Evolutionary conservation across 2,797 vertebrate species (phyloP), one percentile per base, ranked within the genome.

Genomic region (Molossus molossus): DNA sequence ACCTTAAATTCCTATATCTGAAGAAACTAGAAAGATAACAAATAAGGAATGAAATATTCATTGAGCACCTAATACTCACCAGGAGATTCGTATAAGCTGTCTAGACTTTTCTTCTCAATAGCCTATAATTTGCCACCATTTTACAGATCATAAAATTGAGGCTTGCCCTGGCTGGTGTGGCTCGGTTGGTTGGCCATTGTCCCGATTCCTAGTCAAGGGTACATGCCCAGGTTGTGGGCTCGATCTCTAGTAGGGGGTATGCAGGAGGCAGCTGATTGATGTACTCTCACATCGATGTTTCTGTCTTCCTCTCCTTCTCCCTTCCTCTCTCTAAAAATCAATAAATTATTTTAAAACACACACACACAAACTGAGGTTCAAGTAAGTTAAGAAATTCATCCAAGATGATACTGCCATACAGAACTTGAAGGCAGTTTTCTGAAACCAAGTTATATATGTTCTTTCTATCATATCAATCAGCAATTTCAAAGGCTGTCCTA

Each of bases 401-500:
- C 10, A 53, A 89, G 64, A 76, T 70, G 17, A 53, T 53, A 29
- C 5, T 29, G 23, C 33, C 62, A n/a, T 90, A 27, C 0, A 8
- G 55, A 83, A 72, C 15, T 80, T 85, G 48, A 83, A 84, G 27
- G 25, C n/a, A 81, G 17, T 80, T 94, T 92, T 67, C 45, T 64
- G 37, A 84, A 93, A 77, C 55, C 55, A 76, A 60, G 29, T 62
- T 27, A 20, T 11, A 18, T 21, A 18, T 21, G 5, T 58, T 80
- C 9, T 94, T 94, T 67, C 27, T 7, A 23, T 3, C 7, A 40
- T 3, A 40, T 55, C 50, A 91, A 40, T 17, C 9, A 33, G 21
- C 40, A 72, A 37, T 70, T 79, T 57, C 33, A 84, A 94, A 85
- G 21, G 37, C 40, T 27, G 0, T 12, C 29, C 21, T 29, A 25